Percentiles rank a stretch among this genome's conserved stretches.
Conservation (phyloP, 2,113 vertebrate species). For the Cromileptes altivelis region DNA sequence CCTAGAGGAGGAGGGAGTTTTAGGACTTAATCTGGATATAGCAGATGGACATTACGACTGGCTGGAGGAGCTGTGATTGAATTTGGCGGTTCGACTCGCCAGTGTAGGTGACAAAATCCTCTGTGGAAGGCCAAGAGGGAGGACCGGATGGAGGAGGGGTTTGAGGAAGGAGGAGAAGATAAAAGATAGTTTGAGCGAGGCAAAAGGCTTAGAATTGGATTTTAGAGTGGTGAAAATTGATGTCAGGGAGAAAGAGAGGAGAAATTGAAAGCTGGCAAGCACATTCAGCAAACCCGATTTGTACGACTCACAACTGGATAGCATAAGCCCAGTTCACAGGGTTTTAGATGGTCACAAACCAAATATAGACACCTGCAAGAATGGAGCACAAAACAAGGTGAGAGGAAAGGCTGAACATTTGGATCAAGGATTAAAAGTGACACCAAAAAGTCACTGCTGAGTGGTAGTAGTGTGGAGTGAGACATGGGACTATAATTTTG, state of each 20-base stretch:
- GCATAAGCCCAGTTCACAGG: slow-evolving; percentile 11
- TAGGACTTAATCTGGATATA: slow-evolving; percentile 61
- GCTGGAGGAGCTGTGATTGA: slow-evolving; percentile 61
- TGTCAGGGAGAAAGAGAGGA: slow-evolving; percentile 35
- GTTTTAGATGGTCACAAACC: neutral
- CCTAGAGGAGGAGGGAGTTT: slow-evolving; percentile 48
- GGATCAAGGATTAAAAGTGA: neutral
- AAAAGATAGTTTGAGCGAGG: slow-evolving; percentile 50
- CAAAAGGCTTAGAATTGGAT: slow-evolving; percentile 64
- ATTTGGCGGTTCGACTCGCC: slow-evolving; percentile 53
- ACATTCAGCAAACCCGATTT: slow-evolving; percentile 51
- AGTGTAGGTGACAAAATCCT: slow-evolving; percentile 49
- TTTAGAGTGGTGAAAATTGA: slow-evolving; percentile 67
- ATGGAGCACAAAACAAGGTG: slow-evolving; percentile 12
- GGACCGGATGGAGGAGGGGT: neutral
- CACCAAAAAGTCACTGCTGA: neutral
- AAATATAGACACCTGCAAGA: slow-evolving; percentile 2
- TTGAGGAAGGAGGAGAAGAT: slow-evolving; percentile 8
- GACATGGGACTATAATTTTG: slow-evolving; percentile 6
- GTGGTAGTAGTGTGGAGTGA: neutral
- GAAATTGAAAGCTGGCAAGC: slow-evolving; percentile 50
- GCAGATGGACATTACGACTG: slow-evolving; percentile 46
- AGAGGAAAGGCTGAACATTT: neutral
- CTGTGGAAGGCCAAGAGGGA: slow-evolving; percentile 29
- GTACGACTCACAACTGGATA: slow-evolving; percentile 24